Percentiles rank a stretch among this genome's conserved stretches.
Conservation (phyloP, 1,140 invertebrate species). For the Pseudobourletiella spinata region DNA sequence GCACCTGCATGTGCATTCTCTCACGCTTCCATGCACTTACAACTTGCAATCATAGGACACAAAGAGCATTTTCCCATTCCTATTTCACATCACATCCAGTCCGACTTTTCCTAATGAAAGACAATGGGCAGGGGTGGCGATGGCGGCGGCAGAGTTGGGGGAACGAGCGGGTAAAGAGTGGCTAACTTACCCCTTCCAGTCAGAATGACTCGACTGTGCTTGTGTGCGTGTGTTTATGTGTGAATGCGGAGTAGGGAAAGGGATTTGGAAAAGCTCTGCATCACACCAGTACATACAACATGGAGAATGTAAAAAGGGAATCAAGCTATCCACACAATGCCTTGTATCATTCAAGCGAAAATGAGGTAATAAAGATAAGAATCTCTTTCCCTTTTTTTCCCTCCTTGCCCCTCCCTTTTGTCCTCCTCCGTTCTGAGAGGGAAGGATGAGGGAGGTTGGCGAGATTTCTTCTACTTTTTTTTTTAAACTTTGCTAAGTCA, state of each 20-base stretch:
- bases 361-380: slow-evolving; percentile 30
- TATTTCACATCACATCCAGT: too few species aligned
- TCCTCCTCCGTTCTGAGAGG: too few species aligned
- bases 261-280: not conserved
- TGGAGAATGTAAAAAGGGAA: slow-evolving; percentile 15
- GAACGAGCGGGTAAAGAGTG: not conserved
- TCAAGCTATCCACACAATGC: slow-evolving; percentile 16
- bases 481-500: too few species aligned
- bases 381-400: slow-evolving; percentile 6
- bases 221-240: not conserved
- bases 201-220: not conserved
- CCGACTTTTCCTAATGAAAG: too few species aligned
- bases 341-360: slow-evolving; percentile 27
- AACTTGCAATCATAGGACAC: too few species aligned
- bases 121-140: too few species aligned
- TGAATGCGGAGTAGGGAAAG: not conserved
- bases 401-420: not conserved
- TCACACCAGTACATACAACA: not conserved
- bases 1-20: too few species aligned
- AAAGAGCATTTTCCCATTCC: too few species aligned
- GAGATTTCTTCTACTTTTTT: too few species aligned
- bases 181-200: not conserved
- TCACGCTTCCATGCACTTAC: too few species aligned
- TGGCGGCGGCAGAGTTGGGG: too few species aligned
- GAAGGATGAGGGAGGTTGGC: too few species aligned